A percentile compares a stretch with the other conserved stretches of the same genome.
These are phyloP conservation scores for Malurus alboscapulatus DNA, from an alignment of 2,113 vertebrate species.

Conservation along the genomic window DNA sequence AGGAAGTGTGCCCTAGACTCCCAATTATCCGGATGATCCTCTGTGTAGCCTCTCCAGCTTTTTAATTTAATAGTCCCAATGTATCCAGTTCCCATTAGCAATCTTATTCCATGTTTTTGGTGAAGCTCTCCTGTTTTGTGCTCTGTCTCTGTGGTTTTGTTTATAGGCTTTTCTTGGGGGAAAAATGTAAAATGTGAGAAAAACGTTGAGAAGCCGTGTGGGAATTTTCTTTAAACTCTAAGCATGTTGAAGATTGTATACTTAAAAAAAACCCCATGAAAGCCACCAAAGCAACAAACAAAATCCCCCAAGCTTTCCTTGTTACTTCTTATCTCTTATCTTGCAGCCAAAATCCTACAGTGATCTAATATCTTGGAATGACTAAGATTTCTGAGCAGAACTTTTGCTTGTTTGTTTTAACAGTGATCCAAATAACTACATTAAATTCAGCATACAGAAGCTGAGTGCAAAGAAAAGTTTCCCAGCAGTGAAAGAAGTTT, in stretches of 20 bases:
- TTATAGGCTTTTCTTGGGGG: not conserved
- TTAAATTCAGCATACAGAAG: not conserved
- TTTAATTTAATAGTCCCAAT: not conserved
- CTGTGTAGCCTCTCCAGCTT: not conserved
- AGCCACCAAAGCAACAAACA: not conserved
- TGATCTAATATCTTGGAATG: not conserved
- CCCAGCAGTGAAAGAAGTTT: not conserved
- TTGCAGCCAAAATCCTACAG: not conserved
- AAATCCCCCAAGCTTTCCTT: accelerated
- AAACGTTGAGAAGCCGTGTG: not conserved
- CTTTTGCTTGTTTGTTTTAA: not conserved
- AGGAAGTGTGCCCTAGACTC: not conserved
- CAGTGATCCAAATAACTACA: accelerated
- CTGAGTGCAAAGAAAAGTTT: not conserved
- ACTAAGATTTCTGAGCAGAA: not conserved
- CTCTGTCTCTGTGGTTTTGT: not conserved
- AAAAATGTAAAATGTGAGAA: not conserved
- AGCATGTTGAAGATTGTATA: not conserved
- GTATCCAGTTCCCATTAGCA: not conserved
- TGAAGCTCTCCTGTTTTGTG: not conserved
- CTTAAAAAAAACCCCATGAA: not conserved
- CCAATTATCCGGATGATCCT: not conserved
- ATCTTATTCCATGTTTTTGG: not conserved
- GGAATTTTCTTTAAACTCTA: not conserved
- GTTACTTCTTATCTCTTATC: not conserved